These are phyloP conservation scores for Piprites chloris DNA, from an alignment of 2,113 vertebrate species.

Conservation along the genomic window DNA sequence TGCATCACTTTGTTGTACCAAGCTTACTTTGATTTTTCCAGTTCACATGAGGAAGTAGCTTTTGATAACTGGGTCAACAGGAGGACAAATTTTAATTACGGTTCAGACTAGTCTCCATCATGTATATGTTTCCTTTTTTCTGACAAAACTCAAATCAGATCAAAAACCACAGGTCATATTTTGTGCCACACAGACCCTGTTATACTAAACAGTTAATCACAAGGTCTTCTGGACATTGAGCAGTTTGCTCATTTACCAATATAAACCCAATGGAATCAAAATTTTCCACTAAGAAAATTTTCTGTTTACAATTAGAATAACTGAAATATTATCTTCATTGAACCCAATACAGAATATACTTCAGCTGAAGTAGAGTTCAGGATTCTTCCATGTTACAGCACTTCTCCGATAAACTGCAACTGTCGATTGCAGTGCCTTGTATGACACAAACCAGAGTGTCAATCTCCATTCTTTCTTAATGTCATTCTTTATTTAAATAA, in stretches of 20 bases:
- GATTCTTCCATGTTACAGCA: background rate
- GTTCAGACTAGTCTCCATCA: background rate
- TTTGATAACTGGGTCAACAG: background rate
- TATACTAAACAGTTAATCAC: background rate
- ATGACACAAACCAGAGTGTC: background rate
- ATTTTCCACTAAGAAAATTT: background rate
- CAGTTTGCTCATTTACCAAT: background rate
- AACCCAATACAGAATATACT: background rate
- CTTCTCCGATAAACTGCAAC: background rate
- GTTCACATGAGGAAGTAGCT: background rate
- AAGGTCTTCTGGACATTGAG: background rate
- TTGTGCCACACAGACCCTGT: background rate
- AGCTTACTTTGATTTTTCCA: background rate
- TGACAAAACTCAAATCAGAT: background rate
- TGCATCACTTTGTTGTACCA: background rate
- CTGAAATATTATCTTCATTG: background rate
- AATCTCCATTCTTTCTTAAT: background rate
- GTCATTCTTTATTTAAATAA: background rate
- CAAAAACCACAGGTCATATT: background rate
- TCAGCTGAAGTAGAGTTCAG: background rate
- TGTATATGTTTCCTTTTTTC: background rate
- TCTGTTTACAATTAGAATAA: background rate
- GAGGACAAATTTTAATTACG: background rate
- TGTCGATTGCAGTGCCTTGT: background rate
- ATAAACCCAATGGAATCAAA: background rate